Conservation (phyloP, 2,797 vertebrate species). For the Pteropus rufus region DNA sequence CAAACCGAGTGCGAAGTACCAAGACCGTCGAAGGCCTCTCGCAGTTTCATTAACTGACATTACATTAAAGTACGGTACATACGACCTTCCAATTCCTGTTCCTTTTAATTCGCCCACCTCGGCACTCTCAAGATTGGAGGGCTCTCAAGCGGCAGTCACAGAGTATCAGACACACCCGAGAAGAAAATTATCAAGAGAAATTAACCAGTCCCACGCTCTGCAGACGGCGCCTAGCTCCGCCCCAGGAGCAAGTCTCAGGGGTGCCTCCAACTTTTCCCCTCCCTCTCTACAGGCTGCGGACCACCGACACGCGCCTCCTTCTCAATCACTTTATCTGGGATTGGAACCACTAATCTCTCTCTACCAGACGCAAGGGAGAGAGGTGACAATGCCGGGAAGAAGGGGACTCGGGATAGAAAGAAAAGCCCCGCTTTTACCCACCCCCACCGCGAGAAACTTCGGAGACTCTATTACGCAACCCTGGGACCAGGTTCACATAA, state of each 20-base stretch:
- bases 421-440: not conserved
- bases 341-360: not conserved
- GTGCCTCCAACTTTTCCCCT: not conserved
- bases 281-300: not conserved
- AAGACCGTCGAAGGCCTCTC: not conserved
- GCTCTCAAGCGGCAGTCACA: not conserved
- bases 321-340: not conserved
- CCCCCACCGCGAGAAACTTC: slow-evolving; percentile 48
- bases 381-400: not conserved
- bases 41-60: not conserved
- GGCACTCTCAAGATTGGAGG: not conserved
- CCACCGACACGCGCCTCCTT: not conserved
- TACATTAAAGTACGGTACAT: not conserved
- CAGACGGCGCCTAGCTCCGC: not conserved
- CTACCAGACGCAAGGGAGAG: not conserved
- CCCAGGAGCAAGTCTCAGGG: not conserved
- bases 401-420: not conserved
- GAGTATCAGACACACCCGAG: not conserved
- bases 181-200: not conserved
- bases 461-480: slow-evolving; percentile 54
- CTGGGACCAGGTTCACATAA: not conserved
- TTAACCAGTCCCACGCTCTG: not conserved
- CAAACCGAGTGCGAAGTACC: not conserved
- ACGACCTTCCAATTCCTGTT: not conserved
- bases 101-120: not conserved